Percentiles rank a stretch among this genome's conserved stretches.
Conservation (phyloP, 2,113 vertebrate species). For the Lutjanus erythropterus region DNA sequence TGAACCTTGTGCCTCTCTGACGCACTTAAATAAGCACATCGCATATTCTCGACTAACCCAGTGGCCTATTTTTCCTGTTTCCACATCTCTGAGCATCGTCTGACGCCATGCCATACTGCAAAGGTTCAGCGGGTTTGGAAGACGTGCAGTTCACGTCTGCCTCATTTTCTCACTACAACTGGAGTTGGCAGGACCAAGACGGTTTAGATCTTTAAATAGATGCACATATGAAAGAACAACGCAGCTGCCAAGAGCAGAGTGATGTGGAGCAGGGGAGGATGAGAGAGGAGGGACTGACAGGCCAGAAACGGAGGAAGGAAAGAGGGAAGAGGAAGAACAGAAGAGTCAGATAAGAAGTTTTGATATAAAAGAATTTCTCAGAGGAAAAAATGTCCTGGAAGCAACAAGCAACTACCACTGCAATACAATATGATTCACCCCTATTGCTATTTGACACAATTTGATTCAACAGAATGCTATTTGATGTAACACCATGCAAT, state of each 20-base stretch:
- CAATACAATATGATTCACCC: no score
- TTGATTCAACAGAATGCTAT: no score
- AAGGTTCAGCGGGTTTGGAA: constrained; percentile 60
- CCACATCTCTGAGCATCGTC: constrained; percentile 50
- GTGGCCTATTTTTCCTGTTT: constrained; percentile 58
- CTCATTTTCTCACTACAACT: constrained; percentile 37
- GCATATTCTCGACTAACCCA: constrained; percentile 67
- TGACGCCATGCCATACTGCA: not conserved
- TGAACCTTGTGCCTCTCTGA: constrained; percentile 12
- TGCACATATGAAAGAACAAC: constrained; percentile 24
- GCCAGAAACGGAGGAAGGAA: not conserved
- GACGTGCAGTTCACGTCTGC: constrained; percentile 35
- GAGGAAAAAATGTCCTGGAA: not conserved
- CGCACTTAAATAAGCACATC: constrained; percentile 55
- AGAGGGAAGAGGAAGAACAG: not conserved
- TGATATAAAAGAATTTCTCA: not conserved
- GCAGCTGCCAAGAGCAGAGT: constrained; percentile 32
- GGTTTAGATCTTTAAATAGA: constrained; percentile 67
- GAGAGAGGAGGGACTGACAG: constrained; percentile 8
- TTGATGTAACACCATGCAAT: no score
- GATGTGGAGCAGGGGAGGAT: constrained; percentile 19
- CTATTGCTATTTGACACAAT: no score
- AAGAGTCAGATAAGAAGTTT: not conserved
- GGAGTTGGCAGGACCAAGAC: constrained; percentile 39
- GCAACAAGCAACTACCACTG: no score